Evolutionary conservation across 2,797 vertebrate genomes (phyloP).

Genomic region (Melanogrammus aeglefinus): DNA sequence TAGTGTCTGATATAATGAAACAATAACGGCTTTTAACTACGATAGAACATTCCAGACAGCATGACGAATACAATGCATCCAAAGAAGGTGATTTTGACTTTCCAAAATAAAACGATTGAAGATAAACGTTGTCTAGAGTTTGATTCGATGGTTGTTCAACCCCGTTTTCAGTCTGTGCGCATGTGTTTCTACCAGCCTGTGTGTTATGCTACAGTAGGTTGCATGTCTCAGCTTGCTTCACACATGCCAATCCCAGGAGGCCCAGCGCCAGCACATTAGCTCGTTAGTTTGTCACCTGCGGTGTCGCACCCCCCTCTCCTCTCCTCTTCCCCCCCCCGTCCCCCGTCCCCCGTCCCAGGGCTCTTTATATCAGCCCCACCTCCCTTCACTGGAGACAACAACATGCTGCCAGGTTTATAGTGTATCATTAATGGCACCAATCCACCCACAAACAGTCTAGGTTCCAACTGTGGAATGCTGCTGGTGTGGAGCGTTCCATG

Average conservation of each 20-base stretch:
- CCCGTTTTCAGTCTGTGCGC: background rate
- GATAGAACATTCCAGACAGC: background rate
- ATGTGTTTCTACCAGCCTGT: background rate
- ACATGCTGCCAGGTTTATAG: background rate
- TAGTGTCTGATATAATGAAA: background rate
- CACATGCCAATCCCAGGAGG: constrained; percentile 50
- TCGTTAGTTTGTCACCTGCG: constrained; percentile 57
- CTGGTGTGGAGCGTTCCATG: background rate
- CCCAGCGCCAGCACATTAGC: constrained; percentile 44
- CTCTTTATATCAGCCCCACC: constrained; percentile 19
- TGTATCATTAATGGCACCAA: background rate
- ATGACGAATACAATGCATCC: background rate
- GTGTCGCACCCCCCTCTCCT: background rate
- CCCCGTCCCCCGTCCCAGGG: constrained; percentile 31
- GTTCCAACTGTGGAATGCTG: background rate
- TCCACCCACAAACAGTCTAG: background rate
- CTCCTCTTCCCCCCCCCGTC: no score
- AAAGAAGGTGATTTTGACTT: background rate
- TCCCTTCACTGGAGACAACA: background rate
- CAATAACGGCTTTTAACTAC: background rate
- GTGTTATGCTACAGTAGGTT: constrained; percentile 1
- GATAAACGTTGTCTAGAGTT: background rate
- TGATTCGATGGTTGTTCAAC: background rate
- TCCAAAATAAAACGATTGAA: background rate
- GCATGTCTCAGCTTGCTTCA: constrained; percentile 73